Base-by-base conservation (phyloP, 2,888 invertebrate genomes). In the Thecophora atra region DNA sequence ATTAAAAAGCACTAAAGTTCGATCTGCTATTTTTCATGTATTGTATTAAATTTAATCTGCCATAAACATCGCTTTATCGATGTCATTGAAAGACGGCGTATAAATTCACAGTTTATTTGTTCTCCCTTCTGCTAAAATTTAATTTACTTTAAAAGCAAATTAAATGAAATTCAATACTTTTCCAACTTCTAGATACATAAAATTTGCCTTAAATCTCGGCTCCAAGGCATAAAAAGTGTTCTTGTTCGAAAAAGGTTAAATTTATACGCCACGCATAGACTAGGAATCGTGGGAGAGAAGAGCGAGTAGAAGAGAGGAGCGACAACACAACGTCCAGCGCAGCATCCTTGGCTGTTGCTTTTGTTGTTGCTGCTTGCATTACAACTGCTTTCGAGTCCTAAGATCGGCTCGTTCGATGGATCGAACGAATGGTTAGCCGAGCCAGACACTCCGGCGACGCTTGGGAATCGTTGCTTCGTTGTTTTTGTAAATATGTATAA, bases 361-460 rank as follows among this genome's bases (percentile, higher is more conserved):
- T 60, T 13, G 17, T 26, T 28, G 26, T 30, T 26, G 30, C 30
- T 60, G 60, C 24, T 11, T 60, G 19, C 28, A 37, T 37, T 37
- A 37, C 37, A 26, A 47, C 66, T 47, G 26, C 42, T 54, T 52
- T 56, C 21, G 37, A 7, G 67, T 30, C 54, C 37, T 24, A 24
- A 64, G 64, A 26, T 47, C 21, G 24, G 67, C 11, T 67, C 56
- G 37, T 56, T 17, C 60, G 26, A 24, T 26, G 28, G 60, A 69
- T 60, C 19, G 51, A 62, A 42, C 44, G 7, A 37, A 13, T 15
- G 24, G 13, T 42, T 15, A 54, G 51, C 26, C 69, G 62, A 21
- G 69, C 69, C 62, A 69, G 69, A 69, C 69, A 69, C 62, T 47
- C 47, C 26, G 69, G 69, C 69, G 69, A 69, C 69, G 69, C 47